Evolutionary conservation across 2,888 invertebrate genomes (phyloP).

Genomic region (Venustoraphidia nigricollis): DNA sequence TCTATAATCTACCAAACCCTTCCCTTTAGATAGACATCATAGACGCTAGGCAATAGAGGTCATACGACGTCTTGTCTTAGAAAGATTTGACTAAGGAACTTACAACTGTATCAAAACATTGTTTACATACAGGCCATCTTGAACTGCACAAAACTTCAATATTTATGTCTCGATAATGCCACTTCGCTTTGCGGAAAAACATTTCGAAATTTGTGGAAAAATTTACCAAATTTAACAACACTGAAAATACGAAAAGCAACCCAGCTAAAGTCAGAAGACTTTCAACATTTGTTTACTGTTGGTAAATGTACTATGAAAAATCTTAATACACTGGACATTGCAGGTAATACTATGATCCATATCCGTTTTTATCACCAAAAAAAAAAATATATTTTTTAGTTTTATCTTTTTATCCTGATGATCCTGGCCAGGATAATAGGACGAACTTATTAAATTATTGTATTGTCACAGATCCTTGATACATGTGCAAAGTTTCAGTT

Average conservation of each 20-base stretch:
- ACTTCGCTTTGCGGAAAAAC: not conserved
- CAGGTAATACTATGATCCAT: not conserved
- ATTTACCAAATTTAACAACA: not conserved
- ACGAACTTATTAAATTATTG: no score
- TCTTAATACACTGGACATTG: not conserved
- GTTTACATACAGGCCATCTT: not conserved
- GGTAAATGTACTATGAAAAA: conserved; percentile 1
- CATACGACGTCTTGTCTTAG: no score
- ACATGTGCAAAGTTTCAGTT: no score
- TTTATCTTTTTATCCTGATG: no score
- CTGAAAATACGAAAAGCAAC: not conserved
- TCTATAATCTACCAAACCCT: no score
- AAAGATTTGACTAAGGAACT: not conserved
- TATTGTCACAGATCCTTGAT: no score
- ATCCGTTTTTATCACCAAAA: no score
- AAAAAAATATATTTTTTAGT: no score
- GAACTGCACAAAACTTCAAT: not conserved
- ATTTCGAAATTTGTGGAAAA: conserved; percentile 1
- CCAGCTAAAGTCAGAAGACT: not conserved
- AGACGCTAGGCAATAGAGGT: no score
- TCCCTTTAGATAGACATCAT: no score
- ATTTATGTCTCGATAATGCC: conserved; percentile 1
- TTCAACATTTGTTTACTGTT: conserved; percentile 1
- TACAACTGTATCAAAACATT: not conserved
- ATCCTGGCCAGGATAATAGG: no score